Conservation (phyloP, 2,113 vertebrate species). For the Cheirogaleus medius region DNA sequence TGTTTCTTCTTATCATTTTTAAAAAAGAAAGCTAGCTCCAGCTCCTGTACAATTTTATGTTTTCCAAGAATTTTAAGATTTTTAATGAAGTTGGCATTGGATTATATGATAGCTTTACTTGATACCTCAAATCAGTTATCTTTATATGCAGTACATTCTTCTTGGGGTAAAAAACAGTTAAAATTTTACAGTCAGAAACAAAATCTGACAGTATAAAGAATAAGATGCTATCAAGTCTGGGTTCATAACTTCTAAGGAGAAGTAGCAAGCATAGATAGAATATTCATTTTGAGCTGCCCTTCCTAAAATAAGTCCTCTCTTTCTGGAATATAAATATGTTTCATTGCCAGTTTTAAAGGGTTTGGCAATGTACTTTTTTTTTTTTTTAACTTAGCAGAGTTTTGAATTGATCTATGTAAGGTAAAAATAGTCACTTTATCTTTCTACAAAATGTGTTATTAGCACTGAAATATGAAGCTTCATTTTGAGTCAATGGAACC, state of each 20-base stretch:
- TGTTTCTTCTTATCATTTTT: not conserved
- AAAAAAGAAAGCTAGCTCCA: not conserved
- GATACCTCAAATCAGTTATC: not conserved
- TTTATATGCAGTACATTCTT: slow-evolving; percentile 16
- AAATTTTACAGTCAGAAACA: not conserved
- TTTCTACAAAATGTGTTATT: not conserved
- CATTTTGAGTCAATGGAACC: not conserved
- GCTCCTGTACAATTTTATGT: not conserved
- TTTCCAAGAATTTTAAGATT: not conserved
- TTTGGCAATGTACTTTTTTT: not conserved
- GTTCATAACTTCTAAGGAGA: not conserved
- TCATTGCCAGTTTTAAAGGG: not conserved
- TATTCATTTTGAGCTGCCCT: not conserved
- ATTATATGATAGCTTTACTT: not conserved
- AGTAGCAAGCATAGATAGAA: not conserved
- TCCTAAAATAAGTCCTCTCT: not conserved
- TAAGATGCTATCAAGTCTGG: not conserved
- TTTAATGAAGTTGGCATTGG: not conserved
- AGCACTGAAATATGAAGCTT: not conserved
- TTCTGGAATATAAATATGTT: not conserved
- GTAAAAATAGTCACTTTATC: slow-evolving; percentile 21
- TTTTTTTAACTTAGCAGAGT: not conserved
- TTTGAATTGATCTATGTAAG: not conserved
- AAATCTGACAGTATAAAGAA: not conserved
- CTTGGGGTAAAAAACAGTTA: not conserved